Evolutionary conservation across 2,888 invertebrate species (phyloP).

Genomic region (Caenorhabditis parvicauda): DNA sequence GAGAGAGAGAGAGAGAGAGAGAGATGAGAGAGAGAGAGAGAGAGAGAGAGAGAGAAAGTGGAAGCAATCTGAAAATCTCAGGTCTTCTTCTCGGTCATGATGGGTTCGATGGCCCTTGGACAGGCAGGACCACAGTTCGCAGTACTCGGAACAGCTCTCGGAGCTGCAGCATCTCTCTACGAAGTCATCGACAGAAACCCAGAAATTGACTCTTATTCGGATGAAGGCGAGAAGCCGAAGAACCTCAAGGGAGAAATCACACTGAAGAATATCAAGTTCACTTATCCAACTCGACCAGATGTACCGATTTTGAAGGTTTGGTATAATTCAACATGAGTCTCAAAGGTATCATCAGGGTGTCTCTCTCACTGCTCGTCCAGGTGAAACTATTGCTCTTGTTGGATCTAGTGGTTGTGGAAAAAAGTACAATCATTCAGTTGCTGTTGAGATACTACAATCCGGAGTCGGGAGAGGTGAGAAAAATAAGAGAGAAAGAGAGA

Average conservation of each 20-base stretch:
- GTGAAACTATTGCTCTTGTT: conserved; percentile 53
- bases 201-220: conserved; percentile 51
- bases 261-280: conserved; percentile 64
- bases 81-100: conserved; percentile 65
- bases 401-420: conserved; percentile 56
- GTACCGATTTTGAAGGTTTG: conserved; percentile 57
- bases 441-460: conserved; percentile 55
- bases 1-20: too few species aligned
- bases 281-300: conserved; percentile 65
- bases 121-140: conserved; percentile 80
- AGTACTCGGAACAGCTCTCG: conserved; percentile 76
- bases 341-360: conserved; percentile 25
- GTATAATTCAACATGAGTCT: background rate
- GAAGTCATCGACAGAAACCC: conserved; percentile 65
- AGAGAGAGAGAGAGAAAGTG: too few species aligned
- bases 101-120: conserved; percentile 70
- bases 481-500: background rate
- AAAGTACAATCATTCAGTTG: conserved; percentile 45
- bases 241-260: conserved; percentile 64
- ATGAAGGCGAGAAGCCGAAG: conserved; percentile 63
- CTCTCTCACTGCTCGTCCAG: conserved; percentile 42
- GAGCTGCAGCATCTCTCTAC: conserved; percentile 72
- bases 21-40: too few species aligned
- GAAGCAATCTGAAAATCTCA: too few species aligned
- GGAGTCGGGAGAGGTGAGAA: conserved; percentile 29